phyloP scores from a whole-genome alignment of 2,113 vertebrate species.

The Sorex araneus region DNA sequence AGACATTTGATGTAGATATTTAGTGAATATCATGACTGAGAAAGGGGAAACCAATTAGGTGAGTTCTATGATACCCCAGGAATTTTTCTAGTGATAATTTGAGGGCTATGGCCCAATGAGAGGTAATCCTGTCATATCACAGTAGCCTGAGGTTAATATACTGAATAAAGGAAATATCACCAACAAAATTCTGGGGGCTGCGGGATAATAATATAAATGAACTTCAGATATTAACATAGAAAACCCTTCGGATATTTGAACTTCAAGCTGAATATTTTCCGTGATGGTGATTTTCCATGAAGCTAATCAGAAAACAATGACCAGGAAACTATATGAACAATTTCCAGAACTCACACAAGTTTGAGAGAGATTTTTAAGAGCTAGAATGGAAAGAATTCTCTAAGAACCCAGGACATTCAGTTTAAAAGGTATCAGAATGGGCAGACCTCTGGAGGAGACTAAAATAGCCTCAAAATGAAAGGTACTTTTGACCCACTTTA shows the following conservation, averaged over 20 bases:
- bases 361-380: constrained; percentile 12
- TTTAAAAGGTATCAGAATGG: background rate
- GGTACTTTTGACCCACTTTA: background rate
- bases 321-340: background rate
- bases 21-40: background rate
- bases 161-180: background rate
- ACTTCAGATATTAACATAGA: background rate
- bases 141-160: background rate
- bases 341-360: background rate
- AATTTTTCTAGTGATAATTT: background rate
- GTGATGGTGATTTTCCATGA: background rate
- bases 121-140: background rate
- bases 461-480: constrained; percentile 8
- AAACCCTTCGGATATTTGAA: background rate
- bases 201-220: background rate
- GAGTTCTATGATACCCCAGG: background rate
- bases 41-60: background rate
- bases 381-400: background rate
- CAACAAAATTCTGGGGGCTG: background rate
- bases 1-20: background rate
- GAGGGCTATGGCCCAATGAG: background rate
- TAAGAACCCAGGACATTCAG: background rate
- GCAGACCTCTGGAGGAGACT: background rate
- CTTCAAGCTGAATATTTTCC: background rate
- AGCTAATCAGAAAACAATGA: background rate